Percentiles rank a stretch among this genome's conserved stretches.
These are phyloP conservation scores for Sarcophilus harrisii DNA, from an alignment of 2,797 vertebrate species.

Conservation along the genomic window DNA sequence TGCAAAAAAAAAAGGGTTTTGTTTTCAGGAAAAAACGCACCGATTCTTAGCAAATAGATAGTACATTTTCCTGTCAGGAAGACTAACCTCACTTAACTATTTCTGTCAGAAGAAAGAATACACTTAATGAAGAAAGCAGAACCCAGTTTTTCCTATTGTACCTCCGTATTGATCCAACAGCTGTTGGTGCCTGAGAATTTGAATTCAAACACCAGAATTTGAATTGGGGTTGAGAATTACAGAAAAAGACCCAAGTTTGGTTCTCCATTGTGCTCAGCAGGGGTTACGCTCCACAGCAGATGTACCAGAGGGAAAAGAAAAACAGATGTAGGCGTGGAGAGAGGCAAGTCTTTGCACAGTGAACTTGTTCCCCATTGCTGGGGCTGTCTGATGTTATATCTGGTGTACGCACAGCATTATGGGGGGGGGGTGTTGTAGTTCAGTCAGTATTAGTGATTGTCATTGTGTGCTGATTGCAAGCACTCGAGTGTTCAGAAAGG, in stretches of 20 bases:
- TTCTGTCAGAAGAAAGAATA: slow-evolving; percentile 64
- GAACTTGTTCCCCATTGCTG: slow-evolving; percentile 65
- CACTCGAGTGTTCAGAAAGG: slow-evolving; percentile 83
- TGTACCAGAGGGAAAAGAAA: slow-evolving; percentile 73
- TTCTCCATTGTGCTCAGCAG: slow-evolving; percentile 71
- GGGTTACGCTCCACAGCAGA: slow-evolving; percentile 72
- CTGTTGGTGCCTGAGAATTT: slow-evolving; percentile 70
- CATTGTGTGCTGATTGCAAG: slow-evolving; percentile 82
- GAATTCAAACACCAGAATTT: slow-evolving; percentile 74
- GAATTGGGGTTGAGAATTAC: slow-evolving; percentile 70
- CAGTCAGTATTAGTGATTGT: slow-evolving; percentile 80
- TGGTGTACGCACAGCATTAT: slow-evolving; percentile 67
- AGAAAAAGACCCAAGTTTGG: slow-evolving; percentile 64
- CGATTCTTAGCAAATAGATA: slow-evolving; percentile 4
- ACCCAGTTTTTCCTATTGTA: slow-evolving; percentile 26
- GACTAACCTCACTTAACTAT: slow-evolving; percentile 30
- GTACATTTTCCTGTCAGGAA: slow-evolving; percentile 1
- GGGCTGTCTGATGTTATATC: slow-evolving; percentile 66
- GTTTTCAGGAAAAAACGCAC: neutral
- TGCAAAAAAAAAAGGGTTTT: neutral
- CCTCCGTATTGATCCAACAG: slow-evolving; percentile 41
- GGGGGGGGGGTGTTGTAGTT: slow-evolving; percentile 71
- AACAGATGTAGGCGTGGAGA: slow-evolving; percentile 79
- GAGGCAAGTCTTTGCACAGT: slow-evolving; percentile 44
- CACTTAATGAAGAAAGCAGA: slow-evolving; percentile 64